Evolutionary conservation across 92 coral and sea anemone genomes (phyloP), one percentile per base, ranked within the genome.

Genomic region (Parazoanthus darwini): DNA sequence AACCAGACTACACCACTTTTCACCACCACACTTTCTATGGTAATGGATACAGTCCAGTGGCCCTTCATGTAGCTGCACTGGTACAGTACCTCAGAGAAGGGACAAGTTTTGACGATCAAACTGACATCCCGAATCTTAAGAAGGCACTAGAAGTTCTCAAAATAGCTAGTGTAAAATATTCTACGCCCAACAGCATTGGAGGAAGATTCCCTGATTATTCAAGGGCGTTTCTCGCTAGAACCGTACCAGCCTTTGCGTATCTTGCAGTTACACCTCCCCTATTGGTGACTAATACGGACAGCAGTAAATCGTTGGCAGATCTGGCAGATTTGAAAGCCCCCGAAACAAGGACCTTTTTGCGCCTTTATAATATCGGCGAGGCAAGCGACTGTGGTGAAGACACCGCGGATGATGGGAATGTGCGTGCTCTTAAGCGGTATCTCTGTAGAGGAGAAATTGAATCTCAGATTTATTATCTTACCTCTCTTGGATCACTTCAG

Each of bases 191-290:
- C 58, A 75, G 92, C 18, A 85, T 94, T 10, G 39, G 79, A 8
- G 95, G 97, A 23, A 91, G 97, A 23, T 92, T 94, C 54, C 97
- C 97, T 8, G 79, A 77, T 39, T 94, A 90, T 89, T 33, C 20
- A 38, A 87, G 83, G 25, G 80, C 88, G 0, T 63, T 15, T 48
- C 82, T 92, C 26, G 78, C 82, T n/a, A 59, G 58, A 50, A 82
- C 78, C 70, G 78, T 92, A 42, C 94, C 94, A 25, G 96, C 94
- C 5, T 94, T 76, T 76, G 93, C 96, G 9, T 90, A 88, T 80
- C 86, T 92, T 51, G 78, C 82, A 39, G 92, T 76, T 85, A 78
- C 71, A 25, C 87, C 88, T 54, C 90, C 90, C 63, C 56, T 50
- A 0, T 5, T 50, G 56, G 7, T 5, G 56, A 5, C 56, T 0